phyloP scores from a whole-genome alignment of 2,797 vertebrate species.

The Diplodus puntazzo region DNA sequence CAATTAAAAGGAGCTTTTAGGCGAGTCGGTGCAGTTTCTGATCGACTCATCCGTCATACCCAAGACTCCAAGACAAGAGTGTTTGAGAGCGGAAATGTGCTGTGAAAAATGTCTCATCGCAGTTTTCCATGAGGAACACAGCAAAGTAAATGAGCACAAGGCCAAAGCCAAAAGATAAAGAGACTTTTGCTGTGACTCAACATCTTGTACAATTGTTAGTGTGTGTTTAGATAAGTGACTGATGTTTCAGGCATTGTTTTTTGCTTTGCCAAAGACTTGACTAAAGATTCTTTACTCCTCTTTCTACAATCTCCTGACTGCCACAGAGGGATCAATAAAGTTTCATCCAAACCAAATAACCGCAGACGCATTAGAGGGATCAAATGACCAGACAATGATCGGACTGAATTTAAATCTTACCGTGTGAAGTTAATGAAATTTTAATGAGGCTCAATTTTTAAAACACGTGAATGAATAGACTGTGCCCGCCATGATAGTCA shows the following conservation, averaged over 20 bases:
- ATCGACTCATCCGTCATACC: constrained; percentile 70
- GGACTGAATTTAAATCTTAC: constrained; percentile 67
- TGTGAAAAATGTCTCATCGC: constrained; percentile 33
- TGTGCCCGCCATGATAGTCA: constrained; percentile 21
- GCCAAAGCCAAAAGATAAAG: constrained; percentile 18
- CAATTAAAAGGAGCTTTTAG: constrained; percentile 71
- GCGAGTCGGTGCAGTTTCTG: constrained; percentile 47
- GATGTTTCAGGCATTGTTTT: not conserved
- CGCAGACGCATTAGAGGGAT: constrained; percentile 44
- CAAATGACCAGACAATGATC: constrained; percentile 60
- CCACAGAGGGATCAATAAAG: not conserved
- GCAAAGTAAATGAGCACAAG: constrained; percentile 10
- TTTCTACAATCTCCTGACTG: not conserved
- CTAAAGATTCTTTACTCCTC: not conserved
- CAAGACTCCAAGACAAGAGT: constrained; percentile 51
- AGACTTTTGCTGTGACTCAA: not conserved
- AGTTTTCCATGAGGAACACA: constrained; percentile 36
- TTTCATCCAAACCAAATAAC: not conserved
- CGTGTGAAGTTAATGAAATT: constrained; percentile 64
- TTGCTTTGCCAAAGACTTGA: not conserved
- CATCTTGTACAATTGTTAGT: not conserved
- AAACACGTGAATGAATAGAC: constrained; percentile 45
- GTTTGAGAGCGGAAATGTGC: constrained; percentile 43
- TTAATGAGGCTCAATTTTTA: constrained; percentile 71
- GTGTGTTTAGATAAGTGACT: not conserved